These are phyloP conservation scores for Strigamia transsilvanica DNA, from an alignment of 2,888 invertebrate genomes.

Conservation along the genomic window DNA sequence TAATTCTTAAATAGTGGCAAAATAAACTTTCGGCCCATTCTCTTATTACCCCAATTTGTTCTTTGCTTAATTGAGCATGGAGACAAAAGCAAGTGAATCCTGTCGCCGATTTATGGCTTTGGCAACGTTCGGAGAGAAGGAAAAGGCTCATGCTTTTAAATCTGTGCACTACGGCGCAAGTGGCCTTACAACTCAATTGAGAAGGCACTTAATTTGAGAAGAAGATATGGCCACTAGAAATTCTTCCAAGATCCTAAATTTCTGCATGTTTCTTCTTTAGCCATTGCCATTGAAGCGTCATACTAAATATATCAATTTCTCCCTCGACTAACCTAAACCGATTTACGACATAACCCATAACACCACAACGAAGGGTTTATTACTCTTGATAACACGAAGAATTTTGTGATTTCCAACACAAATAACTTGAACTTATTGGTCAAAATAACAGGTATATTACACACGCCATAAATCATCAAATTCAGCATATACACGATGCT, in stretches of 20 bases:
- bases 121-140: constrained; percentile 46
- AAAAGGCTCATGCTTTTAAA: constrained; percentile 47
- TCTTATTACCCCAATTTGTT: constrained; percentile 49
- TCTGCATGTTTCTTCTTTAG: constrained; percentile 3
- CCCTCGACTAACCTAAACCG: not conserved
- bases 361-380: too few species aligned
- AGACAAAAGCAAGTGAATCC: constrained; percentile 49
- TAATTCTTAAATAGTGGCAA: constrained; percentile 31
- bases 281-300: not conserved
- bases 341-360: not conserved
- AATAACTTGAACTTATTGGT: not conserved
- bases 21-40: constrained; percentile 38
- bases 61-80: constrained; percentile 49
- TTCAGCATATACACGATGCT: not conserved
- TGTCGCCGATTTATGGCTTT: constrained; percentile 47
- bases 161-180: constrained; percentile 49
- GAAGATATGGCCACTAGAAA: constrained; percentile 46
- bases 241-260: constrained; percentile 28
- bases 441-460: not conserved
- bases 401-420: too few species aligned
- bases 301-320: not conserved
- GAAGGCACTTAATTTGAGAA: constrained; percentile 46
- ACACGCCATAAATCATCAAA: not conserved
- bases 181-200: constrained; percentile 48
- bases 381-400: too few species aligned